phyloP scores from a whole-genome alignment of 2,888 invertebrate genomes.

The Pachymerium ferrugineum region DNA sequence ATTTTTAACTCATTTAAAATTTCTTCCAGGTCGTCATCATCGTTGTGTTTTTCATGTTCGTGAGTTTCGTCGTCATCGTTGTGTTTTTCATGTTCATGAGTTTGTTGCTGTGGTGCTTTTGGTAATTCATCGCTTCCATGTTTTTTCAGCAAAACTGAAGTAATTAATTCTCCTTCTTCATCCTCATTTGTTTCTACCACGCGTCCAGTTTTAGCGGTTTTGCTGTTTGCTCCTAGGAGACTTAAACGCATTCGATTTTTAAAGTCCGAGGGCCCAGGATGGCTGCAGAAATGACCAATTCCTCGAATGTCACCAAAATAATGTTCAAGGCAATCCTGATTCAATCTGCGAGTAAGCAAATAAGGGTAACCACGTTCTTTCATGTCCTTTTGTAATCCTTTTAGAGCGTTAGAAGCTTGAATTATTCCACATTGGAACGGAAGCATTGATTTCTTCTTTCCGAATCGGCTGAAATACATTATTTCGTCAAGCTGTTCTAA shows the following conservation, averaged over 20 bases:
- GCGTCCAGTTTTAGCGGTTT: too few species aligned
- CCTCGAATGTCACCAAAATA: slow-evolving; percentile 34
- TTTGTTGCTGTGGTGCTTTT: background rate
- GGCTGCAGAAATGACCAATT: slow-evolving; percentile 31
- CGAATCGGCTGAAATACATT: background rate
- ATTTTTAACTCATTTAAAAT: background rate
- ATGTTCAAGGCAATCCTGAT: slow-evolving; percentile 36
- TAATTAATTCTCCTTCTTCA: too few species aligned
- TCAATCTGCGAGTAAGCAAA: slow-evolving; percentile 32
- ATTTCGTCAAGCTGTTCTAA: background rate
- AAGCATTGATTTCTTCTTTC: background rate
- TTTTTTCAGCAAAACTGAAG: background rate
- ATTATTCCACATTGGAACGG: slow-evolving; percentile 26
- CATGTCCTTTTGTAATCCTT: background rate
- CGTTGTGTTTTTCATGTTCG: too few species aligned
- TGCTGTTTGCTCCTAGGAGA: slow-evolving; percentile 31
- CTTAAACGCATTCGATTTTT: slow-evolving; percentile 32
- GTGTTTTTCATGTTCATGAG: too few species aligned
- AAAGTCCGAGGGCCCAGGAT: slow-evolving; percentile 33
- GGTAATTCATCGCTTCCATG: background rate
- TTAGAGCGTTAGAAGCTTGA: background rate
- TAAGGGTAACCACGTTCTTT: background rate
- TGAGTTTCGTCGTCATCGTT: too few species aligned
- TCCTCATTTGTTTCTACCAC: background rate
- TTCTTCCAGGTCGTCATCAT: too few species aligned